Base-by-base conservation (phyloP, 2,113 vertebrate genomes). In the Xyliphius kryptos region DNA sequence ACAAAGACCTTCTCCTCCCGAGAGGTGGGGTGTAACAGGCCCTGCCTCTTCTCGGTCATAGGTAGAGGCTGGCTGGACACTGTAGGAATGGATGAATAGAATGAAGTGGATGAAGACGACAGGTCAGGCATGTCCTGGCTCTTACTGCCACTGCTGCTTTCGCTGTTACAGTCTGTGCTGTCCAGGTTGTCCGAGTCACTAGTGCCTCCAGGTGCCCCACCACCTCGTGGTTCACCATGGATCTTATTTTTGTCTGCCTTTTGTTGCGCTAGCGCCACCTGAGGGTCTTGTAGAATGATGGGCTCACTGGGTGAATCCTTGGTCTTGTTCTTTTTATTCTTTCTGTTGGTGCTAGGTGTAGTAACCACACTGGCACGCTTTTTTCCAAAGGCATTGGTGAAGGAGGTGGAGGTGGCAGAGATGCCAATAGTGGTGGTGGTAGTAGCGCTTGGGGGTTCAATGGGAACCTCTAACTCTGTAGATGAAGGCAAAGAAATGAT, bases 311-410 rank as follows among this genome's bases (percentile, higher is more conserved):
- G 89, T 65, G 90, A 88, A 71, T 97, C 94, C 87, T 96, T 97
- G 3, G 92, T 96, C 89, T 97, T 98, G 67, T 97, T 98, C 87
- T 98, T 98, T 87, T 98, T 98, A 78, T 91, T 97, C 85, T 98
- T 98, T 60, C 92, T 85, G n/a, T 93, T 95, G 77, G 91, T 89
- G 82, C 90, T 93, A 32, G 95, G 93, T 3, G 93, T 97, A 49
- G 93, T 96, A 71, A 92, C 91, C 74, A 96, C 91, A 16, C 88
- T 91, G 62, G 91, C 89, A 67, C 96, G 88, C 83, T 98, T 98
- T 80, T 98, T 98, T n/a, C n/a, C n/a, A 77, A 97, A 97, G 49
- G 85, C 90, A 77, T 89, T 95, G 75, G 91, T 92, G 84, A 98
- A 98, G 67, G 95, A 96, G 76, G 92, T 69, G 76, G 95, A 98